Conservation (phyloP, 2,888 invertebrate genomes). For the Elegia similella region DNA sequence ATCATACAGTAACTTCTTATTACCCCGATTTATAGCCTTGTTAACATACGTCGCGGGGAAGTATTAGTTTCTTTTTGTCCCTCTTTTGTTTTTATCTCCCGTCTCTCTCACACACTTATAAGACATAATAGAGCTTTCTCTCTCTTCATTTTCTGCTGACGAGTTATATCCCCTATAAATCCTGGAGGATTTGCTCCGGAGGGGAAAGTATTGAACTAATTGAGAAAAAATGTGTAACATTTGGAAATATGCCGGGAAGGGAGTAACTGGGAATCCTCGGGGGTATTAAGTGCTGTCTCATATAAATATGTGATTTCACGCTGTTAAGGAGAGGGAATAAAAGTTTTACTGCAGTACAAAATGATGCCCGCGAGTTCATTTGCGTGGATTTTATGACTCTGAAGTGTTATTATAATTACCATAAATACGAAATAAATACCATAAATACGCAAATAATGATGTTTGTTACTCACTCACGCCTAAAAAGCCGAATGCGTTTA, state of each 20-base stretch:
- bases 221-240: constrained; percentile 16
- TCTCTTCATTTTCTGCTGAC: constrained; percentile 9
- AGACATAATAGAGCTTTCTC: constrained; percentile 1
- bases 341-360: neutral
- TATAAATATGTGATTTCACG: neutral
- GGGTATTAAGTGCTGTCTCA: neutral
- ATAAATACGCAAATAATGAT: too few relatives aligned
- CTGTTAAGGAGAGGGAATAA: neutral
- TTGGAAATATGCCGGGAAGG: neutral
- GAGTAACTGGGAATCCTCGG: too few relatives aligned
- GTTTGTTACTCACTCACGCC: too few relatives aligned
- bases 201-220: constrained; percentile 16
- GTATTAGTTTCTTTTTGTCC: constrained; percentile 16
- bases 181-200: constrained; percentile 12
- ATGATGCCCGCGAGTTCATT: too few relatives aligned
- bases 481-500: too few relatives aligned
- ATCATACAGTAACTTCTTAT: constrained; percentile 1
- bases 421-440: too few relatives aligned
- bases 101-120: neutral
- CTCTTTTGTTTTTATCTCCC: neutral
- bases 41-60: constrained; percentile 7
- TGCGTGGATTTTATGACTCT: too few relatives aligned
- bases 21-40: constrained; percentile 10
- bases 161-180: constrained; percentile 11
- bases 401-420: too few relatives aligned